A percentile compares a stretch with the other conserved stretches of the same genome.
phyloP scores from a whole-genome alignment of 2,888 invertebrate species.

The Sphaeridia pumilis region DNA sequence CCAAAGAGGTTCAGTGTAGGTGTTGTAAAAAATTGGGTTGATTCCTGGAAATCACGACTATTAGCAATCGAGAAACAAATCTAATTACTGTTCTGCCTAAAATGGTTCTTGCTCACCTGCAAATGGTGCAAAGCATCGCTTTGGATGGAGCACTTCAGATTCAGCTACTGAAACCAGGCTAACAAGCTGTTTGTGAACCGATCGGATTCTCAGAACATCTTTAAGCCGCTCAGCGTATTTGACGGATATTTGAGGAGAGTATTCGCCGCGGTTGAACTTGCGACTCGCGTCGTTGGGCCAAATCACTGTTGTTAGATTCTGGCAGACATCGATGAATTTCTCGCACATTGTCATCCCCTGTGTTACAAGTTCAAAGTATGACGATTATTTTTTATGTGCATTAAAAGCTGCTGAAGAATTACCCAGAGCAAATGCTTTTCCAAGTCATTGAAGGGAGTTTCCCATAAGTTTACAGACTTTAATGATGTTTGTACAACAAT shows the following conservation, averaged over 20 bases:
- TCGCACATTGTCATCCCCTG: conserved; percentile 21
- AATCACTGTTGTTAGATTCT: conserved; percentile 16
- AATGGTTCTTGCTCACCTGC: no score
- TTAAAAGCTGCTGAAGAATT: no score
- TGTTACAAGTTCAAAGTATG: conserved; percentile 4
- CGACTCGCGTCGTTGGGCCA: conserved; percentile 22
- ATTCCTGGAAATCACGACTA: conserved; percentile 42
- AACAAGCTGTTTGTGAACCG: conserved; percentile 63
- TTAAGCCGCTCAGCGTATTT: conserved; percentile 18
- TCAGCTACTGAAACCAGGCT: conserved; percentile 58
- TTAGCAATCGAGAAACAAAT: no score
- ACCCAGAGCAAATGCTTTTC: conserved; percentile 42
- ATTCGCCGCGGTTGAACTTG: conserved; percentile 16
- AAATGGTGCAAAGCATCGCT: conserved; percentile 57
- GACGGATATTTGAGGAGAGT: conserved; percentile 14
- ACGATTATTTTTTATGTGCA: no score
- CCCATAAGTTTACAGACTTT: conserved; percentile 49
- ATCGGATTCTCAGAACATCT: conserved; percentile 40
- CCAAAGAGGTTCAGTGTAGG: conserved; percentile 58
- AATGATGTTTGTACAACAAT: conserved; percentile 41
- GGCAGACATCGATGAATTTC: conserved; percentile 19
- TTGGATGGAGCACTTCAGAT: conserved; percentile 53
- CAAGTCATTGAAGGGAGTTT: conserved; percentile 48
- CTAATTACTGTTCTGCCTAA: no score
- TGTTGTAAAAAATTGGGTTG: conserved; percentile 56